Conservation (phyloP, 2,888 invertebrate species). For the Cantharis lateralis region DNA sequence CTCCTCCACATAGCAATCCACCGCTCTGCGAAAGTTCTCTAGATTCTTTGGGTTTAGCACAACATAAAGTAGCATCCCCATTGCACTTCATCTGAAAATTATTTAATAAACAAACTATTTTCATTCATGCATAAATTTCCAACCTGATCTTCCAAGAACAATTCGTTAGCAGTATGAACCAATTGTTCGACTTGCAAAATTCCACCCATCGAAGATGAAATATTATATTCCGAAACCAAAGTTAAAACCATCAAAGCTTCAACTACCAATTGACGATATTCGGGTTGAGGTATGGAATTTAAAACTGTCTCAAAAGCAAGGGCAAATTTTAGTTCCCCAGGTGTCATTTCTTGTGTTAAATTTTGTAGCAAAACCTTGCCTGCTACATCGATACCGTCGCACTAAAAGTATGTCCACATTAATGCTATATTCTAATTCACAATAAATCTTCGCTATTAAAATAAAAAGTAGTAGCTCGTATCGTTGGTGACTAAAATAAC, state of each 20-base stretch:
- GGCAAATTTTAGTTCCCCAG: conserved; percentile 97
- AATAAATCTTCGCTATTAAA: too few relatives aligned
- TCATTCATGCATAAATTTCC: conserved; percentile 24
- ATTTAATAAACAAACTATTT: conserved; percentile 5
- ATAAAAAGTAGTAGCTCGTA: too few relatives aligned
- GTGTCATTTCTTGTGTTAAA: conserved; percentile 98
- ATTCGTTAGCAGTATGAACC: conserved; percentile 90
- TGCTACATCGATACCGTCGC: conserved; percentile 92
- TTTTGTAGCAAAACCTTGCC: conserved; percentile 88
- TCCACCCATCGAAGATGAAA: conserved; percentile 75
- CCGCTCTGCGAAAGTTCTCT: conserved; percentile 65
- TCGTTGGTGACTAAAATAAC: too few relatives aligned
- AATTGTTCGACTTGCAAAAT: conserved; percentile 88
- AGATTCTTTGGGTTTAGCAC: conserved; percentile 75
- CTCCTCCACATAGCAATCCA: conserved; percentile 83
- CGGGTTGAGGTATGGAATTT: conserved; percentile 97
- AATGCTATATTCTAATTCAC: not conserved
- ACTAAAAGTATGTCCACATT: conserved; percentile 61
- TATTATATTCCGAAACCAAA: conserved; percentile 85
- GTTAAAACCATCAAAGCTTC: conserved; percentile 97
- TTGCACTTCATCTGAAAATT: conserved; percentile 74
- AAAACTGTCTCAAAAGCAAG: conserved; percentile 95
- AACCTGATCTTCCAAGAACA: conserved; percentile 96
- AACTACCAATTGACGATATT: conserved; percentile 95
- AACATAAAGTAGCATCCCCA: conserved; percentile 93